phyloP scores from a whole-genome alignment of 2,797 vertebrate species.

The Amblyraja radiata region DNA sequence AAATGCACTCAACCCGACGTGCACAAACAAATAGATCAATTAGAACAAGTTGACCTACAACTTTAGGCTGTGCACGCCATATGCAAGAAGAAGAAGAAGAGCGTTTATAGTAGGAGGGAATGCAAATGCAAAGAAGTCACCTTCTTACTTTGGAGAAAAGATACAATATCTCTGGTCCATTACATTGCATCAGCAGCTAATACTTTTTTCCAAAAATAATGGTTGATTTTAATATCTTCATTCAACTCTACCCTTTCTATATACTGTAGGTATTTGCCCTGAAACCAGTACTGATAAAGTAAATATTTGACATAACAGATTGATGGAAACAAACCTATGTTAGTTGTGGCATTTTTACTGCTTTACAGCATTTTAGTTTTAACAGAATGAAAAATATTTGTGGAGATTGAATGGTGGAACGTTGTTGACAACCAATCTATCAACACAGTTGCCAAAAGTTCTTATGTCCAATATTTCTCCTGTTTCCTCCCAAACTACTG shows the following conservation, averaged over 20 bases:
- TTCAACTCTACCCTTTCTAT: neutral
- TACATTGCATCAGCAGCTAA: neutral
- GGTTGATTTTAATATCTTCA: neutral
- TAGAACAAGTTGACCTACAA: too few species aligned
- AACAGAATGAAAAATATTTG: neutral
- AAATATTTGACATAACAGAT: neutral
- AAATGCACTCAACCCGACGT: too few species aligned
- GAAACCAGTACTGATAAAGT: neutral
- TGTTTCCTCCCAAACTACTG: too few species aligned
- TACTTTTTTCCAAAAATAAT: neutral
- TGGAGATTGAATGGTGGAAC: neutral
- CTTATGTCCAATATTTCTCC: neutral
- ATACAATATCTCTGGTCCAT: neutral
- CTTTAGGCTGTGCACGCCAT: too few species aligned
- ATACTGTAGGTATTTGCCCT: neutral
- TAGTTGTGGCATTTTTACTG: neutral
- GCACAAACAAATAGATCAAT: too few species aligned
- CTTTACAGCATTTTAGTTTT: neutral
- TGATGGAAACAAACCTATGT: neutral
- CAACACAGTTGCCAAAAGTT: neutral
- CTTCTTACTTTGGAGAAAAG: conserved; percentile 1
- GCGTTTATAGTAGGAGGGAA: neutral
- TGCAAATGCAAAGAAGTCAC: neutral
- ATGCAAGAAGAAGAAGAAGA: too few species aligned
- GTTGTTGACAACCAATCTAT: neutral